These are phyloP conservation scores for Hetaerina titia DNA, from an alignment of 2,888 invertebrate species.

Conservation along the genomic window DNA sequence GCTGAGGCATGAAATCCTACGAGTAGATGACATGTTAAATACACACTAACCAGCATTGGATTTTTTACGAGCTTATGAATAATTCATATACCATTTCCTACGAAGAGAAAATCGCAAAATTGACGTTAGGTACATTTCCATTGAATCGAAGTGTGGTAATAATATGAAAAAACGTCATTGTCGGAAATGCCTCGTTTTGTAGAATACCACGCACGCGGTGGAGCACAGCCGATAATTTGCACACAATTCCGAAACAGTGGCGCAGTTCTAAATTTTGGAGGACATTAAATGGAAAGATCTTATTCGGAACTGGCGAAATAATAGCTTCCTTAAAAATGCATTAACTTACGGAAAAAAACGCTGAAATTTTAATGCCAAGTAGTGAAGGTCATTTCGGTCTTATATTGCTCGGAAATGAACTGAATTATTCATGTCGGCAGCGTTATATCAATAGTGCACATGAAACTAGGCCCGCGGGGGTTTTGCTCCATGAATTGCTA, in stretches of 20 bases:
- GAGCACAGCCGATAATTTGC: not conserved
- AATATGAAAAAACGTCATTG: not conserved
- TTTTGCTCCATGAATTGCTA: not conserved
- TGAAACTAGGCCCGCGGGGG: not conserved
- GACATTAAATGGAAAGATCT: no score
- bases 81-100: not conserved
- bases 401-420: not conserved
- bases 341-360: not conserved
- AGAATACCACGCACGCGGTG: not conserved
- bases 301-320: no score
- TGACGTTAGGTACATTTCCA: not conserved
- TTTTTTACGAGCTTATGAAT: not conserved
- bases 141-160: not conserved
- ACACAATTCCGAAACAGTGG: not conserved
- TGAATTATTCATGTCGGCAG: not conserved
- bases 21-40: no score
- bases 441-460: not conserved
- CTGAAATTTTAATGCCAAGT: not conserved
- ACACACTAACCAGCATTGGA: not conserved
- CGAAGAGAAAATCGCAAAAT: not conserved
- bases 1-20: no score
- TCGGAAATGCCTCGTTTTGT: not conserved
- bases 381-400: not conserved
- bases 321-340: no score
- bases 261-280: no score